Evolutionary conservation across 1,140 invertebrate genomes (phyloP).

Genomic region (Tyrophagus putrescentiae): DNA sequence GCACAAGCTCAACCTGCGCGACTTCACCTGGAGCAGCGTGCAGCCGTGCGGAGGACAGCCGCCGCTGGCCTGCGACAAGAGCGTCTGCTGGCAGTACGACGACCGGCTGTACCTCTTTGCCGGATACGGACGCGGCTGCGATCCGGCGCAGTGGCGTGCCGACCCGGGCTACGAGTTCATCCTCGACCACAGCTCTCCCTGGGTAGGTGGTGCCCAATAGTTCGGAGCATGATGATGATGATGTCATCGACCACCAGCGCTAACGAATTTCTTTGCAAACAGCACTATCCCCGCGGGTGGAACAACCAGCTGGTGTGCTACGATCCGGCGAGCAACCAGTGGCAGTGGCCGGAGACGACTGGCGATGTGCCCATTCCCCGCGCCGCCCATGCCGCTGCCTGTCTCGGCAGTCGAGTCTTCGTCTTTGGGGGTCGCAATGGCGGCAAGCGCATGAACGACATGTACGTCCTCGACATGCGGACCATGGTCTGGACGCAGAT

Average conservation of each 20-base stretch:
- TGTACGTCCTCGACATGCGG: slow-evolving; percentile 36
- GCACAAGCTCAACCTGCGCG: slow-evolving; percentile 32
- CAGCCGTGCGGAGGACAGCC: neutral
- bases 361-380: slow-evolving; percentile 33
- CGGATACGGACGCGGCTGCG: slow-evolving; percentile 20
- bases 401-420: slow-evolving; percentile 31
- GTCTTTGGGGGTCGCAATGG: slow-evolving; percentile 35
- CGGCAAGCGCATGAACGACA: slow-evolving; percentile 34
- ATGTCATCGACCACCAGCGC: neutral
- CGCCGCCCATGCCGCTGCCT: slow-evolving; percentile 36
- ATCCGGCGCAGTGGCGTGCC: slow-evolving; percentile 8
- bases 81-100: slow-evolving; percentile 33
- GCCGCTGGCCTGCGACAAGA: slow-evolving; percentile 36
- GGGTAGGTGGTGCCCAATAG: slow-evolving; percentile 27
- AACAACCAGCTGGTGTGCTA: slow-evolving; percentile 37
- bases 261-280: slow-evolving; percentile 24
- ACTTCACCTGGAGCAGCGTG: slow-evolving; percentile 31
- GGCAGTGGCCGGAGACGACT: slow-evolving; percentile 33
- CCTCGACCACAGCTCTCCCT: slow-evolving; percentile 25
- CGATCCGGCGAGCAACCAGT: slow-evolving; percentile 50
- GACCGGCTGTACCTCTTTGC: slow-evolving; percentile 35
- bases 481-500: slow-evolving; percentile 32
- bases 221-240: slow-evolving; percentile 14
- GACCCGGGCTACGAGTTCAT: slow-evolving; percentile 29
- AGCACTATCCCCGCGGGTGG: slow-evolving; percentile 23